These are phyloP conservation scores for Tympanuchus pallidicinctus DNA, from an alignment of 2,113 vertebrate species.

Conservation along the genomic window DNA sequence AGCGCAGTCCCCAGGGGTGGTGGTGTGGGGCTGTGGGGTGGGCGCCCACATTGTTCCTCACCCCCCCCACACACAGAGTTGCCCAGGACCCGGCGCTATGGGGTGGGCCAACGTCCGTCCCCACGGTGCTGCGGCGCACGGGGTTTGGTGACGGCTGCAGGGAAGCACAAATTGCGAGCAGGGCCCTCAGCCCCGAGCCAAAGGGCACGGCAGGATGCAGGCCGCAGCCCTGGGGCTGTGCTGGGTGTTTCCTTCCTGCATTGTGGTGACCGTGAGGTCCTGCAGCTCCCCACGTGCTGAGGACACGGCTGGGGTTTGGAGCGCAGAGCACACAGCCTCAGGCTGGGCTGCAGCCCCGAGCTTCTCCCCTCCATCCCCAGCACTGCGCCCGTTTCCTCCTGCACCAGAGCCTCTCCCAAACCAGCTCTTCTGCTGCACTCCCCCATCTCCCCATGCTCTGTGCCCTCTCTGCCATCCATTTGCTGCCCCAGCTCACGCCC, in stretches of 20 bases:
- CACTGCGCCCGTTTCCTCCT: rapidly evolving
- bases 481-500: neutral
- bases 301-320: rapidly evolving
- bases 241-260: rapidly evolving
- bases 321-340: neutral
- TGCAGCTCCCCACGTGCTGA: rapidly evolving
- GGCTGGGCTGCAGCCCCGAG: rapidly evolving
- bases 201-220: neutral
- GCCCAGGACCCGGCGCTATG: neutral
- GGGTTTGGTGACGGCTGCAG: neutral
- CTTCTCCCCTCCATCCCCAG: neutral
- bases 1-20: rapidly evolving
- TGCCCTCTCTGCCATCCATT: neutral
- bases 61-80: neutral
- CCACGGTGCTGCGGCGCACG: neutral
- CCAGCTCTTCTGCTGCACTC: neutral
- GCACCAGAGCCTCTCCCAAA: rapidly evolving
- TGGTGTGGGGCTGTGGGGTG: rapidly evolving
- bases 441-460: rapidly evolving
- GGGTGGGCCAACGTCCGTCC: neutral
- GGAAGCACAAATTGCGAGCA: neutral
- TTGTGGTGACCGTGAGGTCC: neutral
- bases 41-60: rapidly evolving
- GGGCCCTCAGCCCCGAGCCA: neutral
- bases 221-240: neutral